Conservation (phyloP, 2,113 vertebrate genomes). For the Gallinago undulata region DNA sequence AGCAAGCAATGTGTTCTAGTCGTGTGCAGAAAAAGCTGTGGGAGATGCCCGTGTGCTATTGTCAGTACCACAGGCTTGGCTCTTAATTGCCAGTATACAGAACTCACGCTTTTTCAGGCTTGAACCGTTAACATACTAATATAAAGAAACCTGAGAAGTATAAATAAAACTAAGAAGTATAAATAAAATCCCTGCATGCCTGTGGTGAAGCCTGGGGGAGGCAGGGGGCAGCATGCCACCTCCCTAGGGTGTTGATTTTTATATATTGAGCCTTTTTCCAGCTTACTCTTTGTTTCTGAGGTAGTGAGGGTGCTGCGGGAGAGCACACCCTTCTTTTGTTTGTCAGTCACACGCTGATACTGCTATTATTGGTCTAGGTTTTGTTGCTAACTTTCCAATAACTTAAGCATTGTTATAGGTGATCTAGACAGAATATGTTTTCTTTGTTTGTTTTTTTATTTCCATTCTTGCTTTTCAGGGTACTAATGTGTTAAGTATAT, state of each 20-base stretch:
- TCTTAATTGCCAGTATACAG: background rate
- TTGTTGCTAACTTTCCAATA: background rate
- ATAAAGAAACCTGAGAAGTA: slow-evolving; percentile 9
- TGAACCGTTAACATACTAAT: background rate
- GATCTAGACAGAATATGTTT: background rate
- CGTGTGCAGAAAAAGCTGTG: rapidly evolving
- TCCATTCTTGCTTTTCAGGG: background rate
- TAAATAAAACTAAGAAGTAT: background rate
- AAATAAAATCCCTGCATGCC: slow-evolving; percentile 1
- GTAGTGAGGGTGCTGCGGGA: background rate
- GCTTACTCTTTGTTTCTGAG: background rate
- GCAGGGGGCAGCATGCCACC: slow-evolving; percentile 29
- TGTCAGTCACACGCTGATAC: background rate
- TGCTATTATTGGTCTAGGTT: background rate
- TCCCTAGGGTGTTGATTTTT: slow-evolving; percentile 1
- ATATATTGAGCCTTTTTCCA: background rate
- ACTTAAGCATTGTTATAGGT: background rate
- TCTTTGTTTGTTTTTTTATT: background rate
- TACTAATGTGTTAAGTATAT: background rate
- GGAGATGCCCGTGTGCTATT: background rate
- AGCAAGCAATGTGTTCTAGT: rapidly evolving
- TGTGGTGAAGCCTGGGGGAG: slow-evolving; percentile 40
- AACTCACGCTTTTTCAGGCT: background rate
- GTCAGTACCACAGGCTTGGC: background rate
- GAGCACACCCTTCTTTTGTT: background rate